These are phyloP conservation scores for Anagyrus pseudococci DNA, from an alignment of 2,888 invertebrate genomes.

Conservation along the genomic window DNA sequence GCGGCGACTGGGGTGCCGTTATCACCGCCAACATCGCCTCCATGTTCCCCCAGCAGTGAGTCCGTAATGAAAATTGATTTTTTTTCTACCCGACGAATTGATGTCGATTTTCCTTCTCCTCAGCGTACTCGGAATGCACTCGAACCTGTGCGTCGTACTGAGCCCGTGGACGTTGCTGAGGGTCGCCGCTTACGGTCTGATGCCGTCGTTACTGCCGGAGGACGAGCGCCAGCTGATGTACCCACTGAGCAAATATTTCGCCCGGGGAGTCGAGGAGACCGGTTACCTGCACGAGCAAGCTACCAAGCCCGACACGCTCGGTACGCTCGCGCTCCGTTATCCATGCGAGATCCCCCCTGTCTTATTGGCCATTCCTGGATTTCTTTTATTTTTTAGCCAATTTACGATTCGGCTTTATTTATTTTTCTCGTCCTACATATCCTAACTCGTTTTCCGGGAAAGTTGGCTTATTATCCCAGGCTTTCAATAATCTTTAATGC, in stretches of 20 bases:
- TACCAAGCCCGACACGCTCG: conserved; percentile 77
- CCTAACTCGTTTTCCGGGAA: too few species aligned
- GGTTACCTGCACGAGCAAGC: conserved; percentile 68
- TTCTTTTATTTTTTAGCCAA: neutral
- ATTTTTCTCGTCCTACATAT: too few species aligned
- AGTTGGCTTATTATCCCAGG: too few species aligned
- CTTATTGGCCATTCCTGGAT: too few species aligned
- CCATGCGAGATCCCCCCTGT: too few species aligned
- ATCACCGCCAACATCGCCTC: conserved; percentile 71
- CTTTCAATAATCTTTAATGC: too few species aligned
- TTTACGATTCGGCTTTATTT: too few species aligned
- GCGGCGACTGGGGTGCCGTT: conserved; percentile 83
- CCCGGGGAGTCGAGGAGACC: conserved; percentile 45
- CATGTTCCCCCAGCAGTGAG: conserved; percentile 67
- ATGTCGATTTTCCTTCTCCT: too few species aligned
- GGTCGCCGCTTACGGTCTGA: conserved; percentile 46
- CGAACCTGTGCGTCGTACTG: conserved; percentile 60
- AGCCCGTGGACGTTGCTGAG: conserved; percentile 43
- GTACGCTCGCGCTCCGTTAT: conserved; percentile 61
- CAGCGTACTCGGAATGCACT: conserved; percentile 64
- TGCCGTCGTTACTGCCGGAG: conserved; percentile 49
- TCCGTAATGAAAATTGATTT: neutral
- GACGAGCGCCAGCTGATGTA: conserved; percentile 46
- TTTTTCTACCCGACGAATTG: too few species aligned
- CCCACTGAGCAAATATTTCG: conserved; percentile 46